Percentiles rank a stretch among this genome's conserved stretches.
These are phyloP conservation scores for Cossypha caffra DNA, from an alignment of 2,797 vertebrate species.

Conservation along the genomic window DNA sequence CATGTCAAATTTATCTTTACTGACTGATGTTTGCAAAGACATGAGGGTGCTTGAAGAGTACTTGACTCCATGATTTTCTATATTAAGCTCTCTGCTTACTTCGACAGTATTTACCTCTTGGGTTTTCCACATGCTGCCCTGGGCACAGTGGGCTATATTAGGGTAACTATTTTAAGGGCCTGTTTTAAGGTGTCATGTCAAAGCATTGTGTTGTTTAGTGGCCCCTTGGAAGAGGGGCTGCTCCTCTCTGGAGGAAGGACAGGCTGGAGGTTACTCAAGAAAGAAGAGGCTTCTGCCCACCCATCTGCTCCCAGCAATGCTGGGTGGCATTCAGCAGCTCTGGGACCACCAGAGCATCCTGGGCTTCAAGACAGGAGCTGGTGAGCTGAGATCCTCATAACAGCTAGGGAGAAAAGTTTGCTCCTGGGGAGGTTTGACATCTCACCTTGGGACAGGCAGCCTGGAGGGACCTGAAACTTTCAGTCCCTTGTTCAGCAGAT, in stretches of 20 bases:
- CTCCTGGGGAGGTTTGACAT: not conserved
- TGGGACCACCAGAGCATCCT: not conserved
- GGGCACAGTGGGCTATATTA: not conserved
- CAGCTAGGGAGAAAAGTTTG: not conserved
- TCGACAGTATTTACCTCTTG: constrained; percentile 34
- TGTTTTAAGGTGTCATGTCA: not conserved
- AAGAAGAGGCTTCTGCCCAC: not conserved
- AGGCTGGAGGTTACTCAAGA: not conserved
- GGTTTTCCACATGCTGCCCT: not conserved
- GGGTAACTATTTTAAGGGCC: constrained; percentile 4
- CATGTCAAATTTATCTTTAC: not conserved
- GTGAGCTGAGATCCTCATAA: not conserved
- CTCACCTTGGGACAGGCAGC: not conserved
- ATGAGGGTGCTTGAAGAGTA: not conserved
- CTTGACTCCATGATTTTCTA: constrained; percentile 25
- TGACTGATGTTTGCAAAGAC: constrained; percentile 12
- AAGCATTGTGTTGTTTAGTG: not conserved
- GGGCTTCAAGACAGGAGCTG: not conserved
- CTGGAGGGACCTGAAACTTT: not conserved
- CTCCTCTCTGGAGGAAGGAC: not conserved
- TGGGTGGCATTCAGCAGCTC: not conserved
- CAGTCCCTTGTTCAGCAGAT: not conserved
- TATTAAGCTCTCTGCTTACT: constrained; percentile 52
- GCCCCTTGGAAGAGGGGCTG: not conserved
- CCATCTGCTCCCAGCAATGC: not conserved